Base-by-base conservation (phyloP, 2,797 vertebrate species). In the Hozukius guyotensis region DNA sequence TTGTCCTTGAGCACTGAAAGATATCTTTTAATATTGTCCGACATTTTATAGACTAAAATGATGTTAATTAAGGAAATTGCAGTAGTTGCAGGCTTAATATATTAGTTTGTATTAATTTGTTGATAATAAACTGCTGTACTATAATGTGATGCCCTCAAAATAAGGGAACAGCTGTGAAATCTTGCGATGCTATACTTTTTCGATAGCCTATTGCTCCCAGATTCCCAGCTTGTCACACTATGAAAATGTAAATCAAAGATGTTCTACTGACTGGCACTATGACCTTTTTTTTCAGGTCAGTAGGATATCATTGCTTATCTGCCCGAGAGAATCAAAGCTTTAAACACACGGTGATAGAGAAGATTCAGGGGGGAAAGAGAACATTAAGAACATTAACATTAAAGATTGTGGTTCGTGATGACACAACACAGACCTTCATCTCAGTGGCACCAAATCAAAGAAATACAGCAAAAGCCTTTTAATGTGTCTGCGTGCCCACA, bases 391-490 rank as follows among this genome's bases (percentile, higher is more conserved):
- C 46, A 52, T 49, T 49, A 67, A 32, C 64, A 60, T 68, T 71
- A 9, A 10, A 82, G 78, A 78, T 36, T 67, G 65, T 66, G 52
- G 70, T 84, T 84, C 10, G 66, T 69, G 56, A 72, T 13, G 73
- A 83, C 81, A 86, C 55, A 55, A 70, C 55, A 61, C 42, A 38
- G 68, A 77, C 77, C 67, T 87, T 83, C 79, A 89, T 78, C 73
- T 88, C 77, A 60, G 64, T 80, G 82, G 75, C 80, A 86, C 66
- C 74, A 56, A 89, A 93, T 90, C 80, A 87, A 65, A 89, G 78
- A 83, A 81, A 84, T 87, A 95, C 94, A 95, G 84, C 72, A 36
- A 93, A 96, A 95, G 32, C 88, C 93, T 96, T 95, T 95, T 95
- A 96, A 77, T 31, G 52, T 72, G 76, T 85, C 73, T 87, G 65